Percentiles rank a stretch among this genome's conserved stretches.
phyloP scores from a whole-genome alignment of 1,140 invertebrate species.

The Bombus affinis region DNA sequence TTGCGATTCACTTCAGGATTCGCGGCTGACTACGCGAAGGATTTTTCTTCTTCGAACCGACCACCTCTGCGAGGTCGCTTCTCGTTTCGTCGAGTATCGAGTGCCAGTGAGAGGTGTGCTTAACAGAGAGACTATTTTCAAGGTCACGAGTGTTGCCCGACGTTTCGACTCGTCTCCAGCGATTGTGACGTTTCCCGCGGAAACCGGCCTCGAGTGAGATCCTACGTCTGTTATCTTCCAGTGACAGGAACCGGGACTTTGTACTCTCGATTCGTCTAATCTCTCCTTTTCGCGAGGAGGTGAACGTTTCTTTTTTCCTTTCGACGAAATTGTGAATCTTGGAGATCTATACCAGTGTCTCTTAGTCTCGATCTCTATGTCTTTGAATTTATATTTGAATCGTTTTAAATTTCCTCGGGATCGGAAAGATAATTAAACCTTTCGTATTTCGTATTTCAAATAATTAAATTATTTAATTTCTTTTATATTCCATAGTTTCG shows the following conservation, averaged over 20 bases:
- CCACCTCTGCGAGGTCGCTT: neutral
- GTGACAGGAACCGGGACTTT: slow-evolving; percentile 39
- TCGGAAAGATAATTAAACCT: too few species aligned
- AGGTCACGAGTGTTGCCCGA: slow-evolving; percentile 47
- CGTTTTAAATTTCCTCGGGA: too few species aligned
- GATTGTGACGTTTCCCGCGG: slow-evolving; percentile 37
- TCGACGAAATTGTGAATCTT: neutral
- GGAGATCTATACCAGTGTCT: neutral
- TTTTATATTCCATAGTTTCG: neutral
- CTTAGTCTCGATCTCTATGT: neutral
- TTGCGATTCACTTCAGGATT: neutral
- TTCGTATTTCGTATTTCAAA: too few species aligned
- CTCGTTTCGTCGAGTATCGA: slow-evolving; percentile 7
- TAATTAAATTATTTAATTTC: too few species aligned
- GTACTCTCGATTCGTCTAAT: neutral
- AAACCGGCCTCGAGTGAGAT: neutral
- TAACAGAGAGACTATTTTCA: slow-evolving; percentile 33
- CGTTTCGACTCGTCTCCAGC: neutral
- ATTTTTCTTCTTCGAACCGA: neutral
- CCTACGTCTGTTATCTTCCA: slow-evolving; percentile 30
- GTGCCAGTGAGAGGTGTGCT: slow-evolving; percentile 64
- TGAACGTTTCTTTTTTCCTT: neutral
- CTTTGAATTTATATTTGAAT: neutral
- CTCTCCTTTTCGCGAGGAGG: neutral
- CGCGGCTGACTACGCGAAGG: neutral